Conservation (phyloP, 2,797 vertebrate genomes). For the Enteromius unitaeniatus region DNA sequence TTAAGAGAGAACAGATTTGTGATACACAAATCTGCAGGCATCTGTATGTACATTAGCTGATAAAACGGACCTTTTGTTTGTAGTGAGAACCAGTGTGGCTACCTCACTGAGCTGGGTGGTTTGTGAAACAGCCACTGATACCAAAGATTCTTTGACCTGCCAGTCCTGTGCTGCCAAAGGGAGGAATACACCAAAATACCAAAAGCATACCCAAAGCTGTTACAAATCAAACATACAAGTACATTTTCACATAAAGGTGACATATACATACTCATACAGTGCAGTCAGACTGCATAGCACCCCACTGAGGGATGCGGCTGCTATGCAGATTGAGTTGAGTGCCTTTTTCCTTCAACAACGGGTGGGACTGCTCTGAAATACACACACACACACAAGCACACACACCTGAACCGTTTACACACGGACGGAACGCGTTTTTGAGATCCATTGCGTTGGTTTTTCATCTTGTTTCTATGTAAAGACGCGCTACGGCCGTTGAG, state of each 20-base stretch:
- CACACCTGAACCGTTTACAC: slow-evolving; percentile 19
- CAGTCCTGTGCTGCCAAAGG: slow-evolving; percentile 86
- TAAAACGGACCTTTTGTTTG: slow-evolving; percentile 86
- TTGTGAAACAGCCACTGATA: slow-evolving; percentile 97
- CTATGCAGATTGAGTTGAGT: slow-evolving; percentile 89
- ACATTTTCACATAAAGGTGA: slow-evolving; percentile 39
- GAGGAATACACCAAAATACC: slow-evolving; percentile 61
- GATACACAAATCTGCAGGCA: slow-evolving; percentile 73
- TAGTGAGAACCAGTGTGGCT: slow-evolving; percentile 97
- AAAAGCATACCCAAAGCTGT: slow-evolving; percentile 60
- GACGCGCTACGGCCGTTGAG: too few species aligned
- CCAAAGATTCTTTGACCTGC: slow-evolving; percentile 97
- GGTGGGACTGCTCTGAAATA: slow-evolving; percentile 86
- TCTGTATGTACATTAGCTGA: slow-evolving; percentile 75
- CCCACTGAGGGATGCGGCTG: slow-evolving; percentile 77
- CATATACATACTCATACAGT: slow-evolving; percentile 60
- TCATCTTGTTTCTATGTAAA: neutral
- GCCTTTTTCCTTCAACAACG: slow-evolving; percentile 98
- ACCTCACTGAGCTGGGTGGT: slow-evolving; percentile 98
- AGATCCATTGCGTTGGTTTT: neutral
- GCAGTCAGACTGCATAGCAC: slow-evolving; percentile 80
- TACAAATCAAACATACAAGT: slow-evolving; percentile 48
- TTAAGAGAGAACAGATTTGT: slow-evolving; percentile 71
- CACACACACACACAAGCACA: slow-evolving; percentile 45
- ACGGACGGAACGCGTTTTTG: neutral